phyloP scores from a whole-genome alignment of 2,888 invertebrate genomes.

The Eupithecia subfuscata region DNA sequence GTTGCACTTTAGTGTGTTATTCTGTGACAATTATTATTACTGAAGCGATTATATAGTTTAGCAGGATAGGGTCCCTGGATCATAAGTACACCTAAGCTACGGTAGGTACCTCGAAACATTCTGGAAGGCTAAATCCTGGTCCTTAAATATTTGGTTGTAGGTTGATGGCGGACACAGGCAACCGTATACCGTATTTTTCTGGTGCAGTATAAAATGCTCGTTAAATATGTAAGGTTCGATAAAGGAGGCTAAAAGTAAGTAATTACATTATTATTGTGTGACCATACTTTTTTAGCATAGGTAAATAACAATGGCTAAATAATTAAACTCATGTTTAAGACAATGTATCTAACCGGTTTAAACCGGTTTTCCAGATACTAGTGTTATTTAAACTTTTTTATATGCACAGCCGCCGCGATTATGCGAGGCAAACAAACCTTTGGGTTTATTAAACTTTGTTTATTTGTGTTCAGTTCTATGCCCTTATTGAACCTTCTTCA shows the following conservation, averaged over 20 bases:
- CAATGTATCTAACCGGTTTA: conserved; percentile 17
- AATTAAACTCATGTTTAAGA: conserved; percentile 9
- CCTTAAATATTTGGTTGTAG: not conserved
- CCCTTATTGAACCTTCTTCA: conserved; percentile 24
- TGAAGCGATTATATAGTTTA: too few species aligned
- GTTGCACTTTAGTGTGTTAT: too few species aligned
- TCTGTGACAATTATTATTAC: too few species aligned
- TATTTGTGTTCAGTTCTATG: conserved; percentile 35
- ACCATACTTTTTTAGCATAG: not conserved
- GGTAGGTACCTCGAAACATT: too few species aligned
- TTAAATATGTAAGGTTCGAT: not conserved
- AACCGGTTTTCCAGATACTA: conserved; percentile 39
- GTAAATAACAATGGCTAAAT: not conserved
- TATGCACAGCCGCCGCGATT: conserved; percentile 40
- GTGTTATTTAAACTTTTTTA: conserved; percentile 40
- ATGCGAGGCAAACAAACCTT: conserved; percentile 29
- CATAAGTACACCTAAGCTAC: too few species aligned
- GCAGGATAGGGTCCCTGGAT: too few species aligned
- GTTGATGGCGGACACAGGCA: not conserved
- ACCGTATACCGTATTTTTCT: not conserved
- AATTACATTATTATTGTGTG: not conserved
- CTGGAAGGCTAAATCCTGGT: not conserved
- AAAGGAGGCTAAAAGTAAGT: not conserved
- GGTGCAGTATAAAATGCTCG: not conserved
- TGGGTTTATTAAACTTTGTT: conserved; percentile 38